Percentiles rank a stretch among this genome's conserved stretches.
Conservation (phyloP, 2,888 invertebrate genomes). For the Lutraria lutraria region DNA sequence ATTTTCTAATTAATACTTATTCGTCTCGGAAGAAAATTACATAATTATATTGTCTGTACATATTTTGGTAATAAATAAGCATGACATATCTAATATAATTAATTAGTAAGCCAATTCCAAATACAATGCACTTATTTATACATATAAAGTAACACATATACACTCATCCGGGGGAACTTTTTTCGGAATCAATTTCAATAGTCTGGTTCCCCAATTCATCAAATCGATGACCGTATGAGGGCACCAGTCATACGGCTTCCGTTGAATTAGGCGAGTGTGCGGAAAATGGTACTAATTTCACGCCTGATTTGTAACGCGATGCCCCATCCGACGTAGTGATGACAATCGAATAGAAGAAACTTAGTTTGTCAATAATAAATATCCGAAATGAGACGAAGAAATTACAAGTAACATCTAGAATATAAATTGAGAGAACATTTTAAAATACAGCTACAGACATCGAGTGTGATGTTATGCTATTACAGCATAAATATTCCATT, state of each 20-base stretch:
- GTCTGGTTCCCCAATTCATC: background rate
- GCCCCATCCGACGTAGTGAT: background rate
- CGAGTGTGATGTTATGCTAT: background rate
- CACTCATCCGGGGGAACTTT: background rate
- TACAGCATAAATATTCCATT: background rate
- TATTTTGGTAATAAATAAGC: too few species aligned
- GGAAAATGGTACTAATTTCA: slow-evolving; percentile 24
- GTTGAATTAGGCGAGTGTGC: background rate
- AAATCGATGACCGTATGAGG: background rate
- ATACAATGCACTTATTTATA: too few species aligned
- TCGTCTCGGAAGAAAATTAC: background rate
- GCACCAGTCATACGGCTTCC: background rate
- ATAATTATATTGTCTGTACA: background rate
- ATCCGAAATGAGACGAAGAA: background rate
- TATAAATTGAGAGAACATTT: background rate
- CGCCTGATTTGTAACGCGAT: background rate
- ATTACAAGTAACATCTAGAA: background rate
- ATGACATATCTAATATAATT: too few species aligned
- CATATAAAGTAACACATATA: too few species aligned
- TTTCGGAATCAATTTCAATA: background rate
- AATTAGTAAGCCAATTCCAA: too few species aligned
- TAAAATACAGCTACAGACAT: background rate
- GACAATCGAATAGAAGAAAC: background rate
- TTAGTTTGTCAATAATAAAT: background rate
- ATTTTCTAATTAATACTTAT: background rate